Evolutionary conservation across 1,140 invertebrate genomes (phyloP), one percentile per base, ranked within the genome.

Genomic region (Nasonia vitripennis): DNA sequence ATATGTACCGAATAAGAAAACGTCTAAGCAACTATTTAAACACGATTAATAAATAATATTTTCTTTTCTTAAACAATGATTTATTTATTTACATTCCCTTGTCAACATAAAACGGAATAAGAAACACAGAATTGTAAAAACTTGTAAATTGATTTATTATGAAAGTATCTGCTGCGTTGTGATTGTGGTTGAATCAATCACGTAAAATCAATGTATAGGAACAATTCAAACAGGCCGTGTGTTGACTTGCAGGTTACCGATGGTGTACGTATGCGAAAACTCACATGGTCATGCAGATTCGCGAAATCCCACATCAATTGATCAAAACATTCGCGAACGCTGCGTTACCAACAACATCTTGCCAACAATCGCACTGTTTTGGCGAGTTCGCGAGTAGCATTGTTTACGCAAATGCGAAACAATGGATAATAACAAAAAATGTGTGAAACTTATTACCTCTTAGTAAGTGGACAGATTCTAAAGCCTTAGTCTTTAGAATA

Each of bases 11-110:
- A 88, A 87, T 89, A 87, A 87, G 80, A 84, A 83, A 88, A 71
- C 86, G 77, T 90, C 78, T 88, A 90, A 88, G 88, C 89, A 91
- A 87, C 88, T 90, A 91, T 90, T 91, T 89, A 90, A 91, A 89
- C 82, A 70, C 86, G 87, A 89, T 89, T 88, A 90, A 91, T 91
- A 90, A 90, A 91, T 82, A 87, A 85, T 81, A 83, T 85, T 87
- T 87, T 89, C 79, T 86, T 87, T 89, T 87, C 78, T 48, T 84
- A 77, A 75, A 80, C 3, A 75, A 9, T 79, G 1, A 51, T 70
- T 27, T 27, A 41, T 78, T 73, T 45, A 14, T 81, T 51, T 68
- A 9, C 7, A 80, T 0, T 71, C 68, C 27, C 31, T 27, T 20
- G 2, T n/a, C 5, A n/a, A 20, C 6, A 7, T 62, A 62, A 20